These are phyloP conservation scores for Malurus melanocephalus DNA, from an alignment of 2,113 vertebrate genomes.

Conservation along the genomic window DNA sequence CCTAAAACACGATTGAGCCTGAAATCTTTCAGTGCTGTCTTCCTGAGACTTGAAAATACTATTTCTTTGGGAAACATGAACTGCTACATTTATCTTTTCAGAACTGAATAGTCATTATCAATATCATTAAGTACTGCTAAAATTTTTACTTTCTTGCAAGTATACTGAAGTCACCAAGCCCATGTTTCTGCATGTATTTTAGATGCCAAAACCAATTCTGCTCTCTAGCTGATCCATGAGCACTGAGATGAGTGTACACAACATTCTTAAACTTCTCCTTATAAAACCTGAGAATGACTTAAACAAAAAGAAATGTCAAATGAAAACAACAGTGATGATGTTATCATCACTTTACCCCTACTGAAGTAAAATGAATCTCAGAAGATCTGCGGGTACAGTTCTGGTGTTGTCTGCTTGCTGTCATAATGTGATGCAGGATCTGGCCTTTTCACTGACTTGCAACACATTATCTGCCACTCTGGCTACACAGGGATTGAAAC, in stretches of 20 bases:
- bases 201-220: neutral
- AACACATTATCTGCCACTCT: neutral
- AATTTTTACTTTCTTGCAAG: neutral
- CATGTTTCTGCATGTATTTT: neutral
- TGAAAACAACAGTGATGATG: neutral
- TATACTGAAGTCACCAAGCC: neutral
- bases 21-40: neutral
- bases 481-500: neutral
- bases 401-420: neutral
- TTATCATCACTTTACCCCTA: neutral
- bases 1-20: neutral
- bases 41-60: neutral
- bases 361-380: neutral
- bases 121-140: neutral
- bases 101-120: neutral
- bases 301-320: neutral
- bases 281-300: neutral
- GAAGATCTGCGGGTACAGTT: neutral
- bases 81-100: neutral
- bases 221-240: neutral
- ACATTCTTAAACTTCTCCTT: neutral
- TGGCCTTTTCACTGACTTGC: neutral
- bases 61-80: neutral
- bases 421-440: neutral
- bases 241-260: neutral